Conservation (phyloP, 2,113 vertebrate species). For the Oxyura jamaicensis region DNA sequence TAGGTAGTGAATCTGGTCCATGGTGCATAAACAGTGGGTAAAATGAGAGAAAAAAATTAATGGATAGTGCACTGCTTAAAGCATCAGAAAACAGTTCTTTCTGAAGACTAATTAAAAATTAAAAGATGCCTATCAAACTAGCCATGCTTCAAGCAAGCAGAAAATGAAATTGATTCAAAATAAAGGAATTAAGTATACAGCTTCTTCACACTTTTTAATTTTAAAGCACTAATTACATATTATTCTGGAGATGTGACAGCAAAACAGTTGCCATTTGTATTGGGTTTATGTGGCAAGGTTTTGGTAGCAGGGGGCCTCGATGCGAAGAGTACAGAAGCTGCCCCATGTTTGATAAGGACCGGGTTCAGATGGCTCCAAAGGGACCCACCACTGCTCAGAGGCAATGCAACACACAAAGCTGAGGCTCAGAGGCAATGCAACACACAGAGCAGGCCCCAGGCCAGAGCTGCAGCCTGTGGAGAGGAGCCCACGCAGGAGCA, state of each 20-base stretch:
- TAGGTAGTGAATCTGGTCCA: not conserved
- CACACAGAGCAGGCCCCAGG: no score
- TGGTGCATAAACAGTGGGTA: not conserved
- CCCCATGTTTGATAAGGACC: no score
- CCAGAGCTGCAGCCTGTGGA: no score
- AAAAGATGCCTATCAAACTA: constrained; percentile 45
- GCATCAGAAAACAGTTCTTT: constrained; percentile 4
- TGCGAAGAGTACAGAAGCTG: no score
- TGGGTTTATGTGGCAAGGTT: no score
- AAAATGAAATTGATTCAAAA: constrained; percentile 22
- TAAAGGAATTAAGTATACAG: not conserved
- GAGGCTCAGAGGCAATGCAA: no score
- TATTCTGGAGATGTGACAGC: not conserved
- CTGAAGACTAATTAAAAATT: constrained; percentile 39
- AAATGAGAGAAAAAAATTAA: constrained; percentile 21
- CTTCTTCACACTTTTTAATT: constrained; percentile 14
- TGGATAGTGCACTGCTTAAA: not conserved
- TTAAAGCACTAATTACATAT: constrained; percentile 16
- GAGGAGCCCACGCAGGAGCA: no score
- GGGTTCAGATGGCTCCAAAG: no score
- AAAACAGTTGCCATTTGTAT: not conserved
- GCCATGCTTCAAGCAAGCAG: not conserved
- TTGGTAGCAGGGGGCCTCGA: no score
- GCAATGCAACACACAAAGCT: no score
- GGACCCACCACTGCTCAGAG: no score